Base-by-base conservation (phyloP, 2,888 invertebrate genomes). In the Pristionchus maxplancki region DNA sequence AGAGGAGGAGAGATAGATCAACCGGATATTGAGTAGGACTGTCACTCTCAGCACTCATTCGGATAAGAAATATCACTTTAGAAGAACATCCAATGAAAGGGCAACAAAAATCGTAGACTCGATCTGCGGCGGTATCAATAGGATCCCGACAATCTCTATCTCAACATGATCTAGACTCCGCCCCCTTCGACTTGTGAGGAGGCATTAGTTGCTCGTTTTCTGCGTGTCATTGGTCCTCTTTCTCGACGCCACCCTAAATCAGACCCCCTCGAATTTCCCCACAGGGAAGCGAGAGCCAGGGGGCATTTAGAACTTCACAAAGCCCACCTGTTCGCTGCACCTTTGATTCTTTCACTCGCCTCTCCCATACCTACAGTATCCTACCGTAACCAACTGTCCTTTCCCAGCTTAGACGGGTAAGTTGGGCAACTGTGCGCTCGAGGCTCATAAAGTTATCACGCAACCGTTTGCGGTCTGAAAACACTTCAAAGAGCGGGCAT, bases 371-470 rank as follows among this genome's bases (percentile, higher is more conserved):
- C 64, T 9, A 20, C 53, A 11, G 20, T 31, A 34, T 13, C 64
- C 64, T 40, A 74, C 71, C 40, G 24, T 20, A 24, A 17, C 44
- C 37, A 44, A 48, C 31, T 34, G 31, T 37, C 71, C 4, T 37
- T 71, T 71, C 71, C 20, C 71, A 71, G 37, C 64, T n/a, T 50
- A 50, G 6, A 8, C 17, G 50, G 13, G 50, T 15, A 9, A 0
- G 37, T 71, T 71, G 71, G 24, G 71, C 71, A 71, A 71, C 71
- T 2, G 37, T 37, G 71, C 37, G 71, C 37, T 37, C 1, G 71
- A 71, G 71, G 44, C 78, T 34, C 78, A 28, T 78, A 78, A 78
- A 78, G 8, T 78, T 78, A 78, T 78, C 78, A 78, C 78, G 78
- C 78, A 78, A 78, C 17, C n/a, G 28, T 28, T 44, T 67, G 9